A percentile compares a stretch with the other conserved stretches of the same genome.
These are phyloP conservation scores for Lasiurus borealis DNA, from an alignment of 2,113 vertebrate species.

Conservation along the genomic window DNA sequence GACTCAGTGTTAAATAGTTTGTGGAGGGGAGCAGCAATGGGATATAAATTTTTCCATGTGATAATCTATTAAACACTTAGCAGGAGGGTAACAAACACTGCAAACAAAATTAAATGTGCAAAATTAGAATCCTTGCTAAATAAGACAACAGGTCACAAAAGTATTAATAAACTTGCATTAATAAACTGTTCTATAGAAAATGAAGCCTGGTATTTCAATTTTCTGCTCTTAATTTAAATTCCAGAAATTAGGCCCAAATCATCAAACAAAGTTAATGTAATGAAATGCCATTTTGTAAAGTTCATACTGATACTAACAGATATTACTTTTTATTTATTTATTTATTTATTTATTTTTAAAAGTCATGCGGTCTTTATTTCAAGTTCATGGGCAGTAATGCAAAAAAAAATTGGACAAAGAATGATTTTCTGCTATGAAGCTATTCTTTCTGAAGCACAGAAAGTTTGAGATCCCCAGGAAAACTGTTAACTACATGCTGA, in stretches of 20 bases:
- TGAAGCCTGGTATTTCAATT: neutral
- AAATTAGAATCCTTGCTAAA: neutral
- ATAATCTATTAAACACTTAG: neutral
- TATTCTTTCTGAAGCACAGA: no score
- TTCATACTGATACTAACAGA: neutral
- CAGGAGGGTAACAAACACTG: neutral
- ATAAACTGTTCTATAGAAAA: neutral
- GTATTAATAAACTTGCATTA: neutral
- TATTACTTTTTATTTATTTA: neutral
- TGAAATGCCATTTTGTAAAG: neutral
- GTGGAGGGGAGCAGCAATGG: neutral
- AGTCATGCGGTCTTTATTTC: no score
- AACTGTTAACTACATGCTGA: no score
- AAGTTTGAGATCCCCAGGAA: no score
- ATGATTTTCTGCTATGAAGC: no score
- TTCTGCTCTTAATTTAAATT: constrained; percentile 2
- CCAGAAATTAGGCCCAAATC: neutral
- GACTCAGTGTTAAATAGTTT: neutral
- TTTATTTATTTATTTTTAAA: neutral
- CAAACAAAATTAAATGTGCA: neutral
- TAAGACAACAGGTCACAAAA: neutral
- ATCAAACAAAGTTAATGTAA: neutral
- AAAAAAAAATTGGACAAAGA: no score
- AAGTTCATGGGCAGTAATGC: no score
- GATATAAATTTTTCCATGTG: neutral